Base-by-base conservation (phyloP, 2,888 invertebrate genomes). In the Drosophila aldrichi region DNA sequence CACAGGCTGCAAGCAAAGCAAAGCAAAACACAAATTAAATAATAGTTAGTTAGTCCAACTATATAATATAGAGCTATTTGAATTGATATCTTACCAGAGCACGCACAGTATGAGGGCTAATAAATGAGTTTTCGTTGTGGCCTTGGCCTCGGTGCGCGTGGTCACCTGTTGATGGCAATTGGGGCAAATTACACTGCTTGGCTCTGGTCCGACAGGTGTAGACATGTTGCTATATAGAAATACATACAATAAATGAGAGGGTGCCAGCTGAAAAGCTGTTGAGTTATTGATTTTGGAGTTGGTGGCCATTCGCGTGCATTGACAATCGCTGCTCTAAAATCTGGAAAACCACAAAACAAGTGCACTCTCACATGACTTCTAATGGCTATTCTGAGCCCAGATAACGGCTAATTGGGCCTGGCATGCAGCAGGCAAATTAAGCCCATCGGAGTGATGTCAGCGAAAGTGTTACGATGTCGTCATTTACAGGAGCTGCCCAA, bases 131-230 rank as follows among this genome's bases (percentile, higher is more conserved):
- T 88, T 91, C 3, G 84, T 90, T 59, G 87, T 83, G 16, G 91
- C 69, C 62, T 81, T 90, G 3, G 85, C 74, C 68, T 81, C 87
- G 0, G 94, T 84, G 54, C 89, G 92, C 1, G 94, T 94, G 25
- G 92, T 84, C 12, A 94, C 92, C 40, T 91, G 91, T 7, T 92
- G 91, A 7, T 88, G 88, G 77, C 95, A 94, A 1, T 93, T 93
- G 0, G 93, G 93, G 73, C 94, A 94, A 2, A 88, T 76, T 18
- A 93, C 70, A 20, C 78, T 69, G 62, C 65, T 66, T 8, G 91
- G 66, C 54, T 69, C 67, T 9, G 91, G 79, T 40, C 91, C 92
- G 25, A 92, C 67, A 12, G 71, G 64, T 34, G 80, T 49, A 4
- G 89, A 80, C 91, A 91, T 91, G n/a, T 36, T 65, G 41, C 51